These are phyloP conservation scores for Anas bernieri DNA, from an alignment of 2,797 vertebrate species.

Conservation along the genomic window DNA sequence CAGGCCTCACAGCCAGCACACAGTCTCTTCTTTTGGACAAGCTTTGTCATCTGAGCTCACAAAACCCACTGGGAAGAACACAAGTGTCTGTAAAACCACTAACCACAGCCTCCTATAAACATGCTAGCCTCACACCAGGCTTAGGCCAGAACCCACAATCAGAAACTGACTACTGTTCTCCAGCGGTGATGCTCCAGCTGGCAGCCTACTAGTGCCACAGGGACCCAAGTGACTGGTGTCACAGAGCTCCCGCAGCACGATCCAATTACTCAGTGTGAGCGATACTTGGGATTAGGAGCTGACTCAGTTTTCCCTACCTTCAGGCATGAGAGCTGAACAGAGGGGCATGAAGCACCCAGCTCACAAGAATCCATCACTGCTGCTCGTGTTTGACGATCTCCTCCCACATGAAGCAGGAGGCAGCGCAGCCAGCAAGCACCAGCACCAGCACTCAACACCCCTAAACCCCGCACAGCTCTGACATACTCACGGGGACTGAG, in stretches of 20 bases:
- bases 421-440: neutral
- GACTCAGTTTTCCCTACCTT: neutral
- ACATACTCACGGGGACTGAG: constrained; percentile 69
- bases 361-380: neutral
- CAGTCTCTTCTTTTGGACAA: neutral
- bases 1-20: neutral
- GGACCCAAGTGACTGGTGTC: neutral
- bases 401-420: neutral
- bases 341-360: neutral
- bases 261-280: neutral
- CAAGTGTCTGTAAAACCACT: neutral
- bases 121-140: neutral
- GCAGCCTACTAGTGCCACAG: neutral
- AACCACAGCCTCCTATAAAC: neutral
- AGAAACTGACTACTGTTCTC: neutral
- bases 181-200: neutral
- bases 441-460: neutral
- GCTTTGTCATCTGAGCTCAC: neutral
- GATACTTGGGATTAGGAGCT: neutral
- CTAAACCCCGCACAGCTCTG: neutral
- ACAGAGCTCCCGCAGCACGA: neutral
- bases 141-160: neutral
- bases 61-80: neutral
- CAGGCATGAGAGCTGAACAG: neutral
- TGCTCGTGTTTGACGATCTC: neutral